A percentile compares a stretch with the other conserved stretches of the same genome.
phyloP scores from a whole-genome alignment of 2,888 invertebrate species.

The Megastigmus dorsalis region DNA sequence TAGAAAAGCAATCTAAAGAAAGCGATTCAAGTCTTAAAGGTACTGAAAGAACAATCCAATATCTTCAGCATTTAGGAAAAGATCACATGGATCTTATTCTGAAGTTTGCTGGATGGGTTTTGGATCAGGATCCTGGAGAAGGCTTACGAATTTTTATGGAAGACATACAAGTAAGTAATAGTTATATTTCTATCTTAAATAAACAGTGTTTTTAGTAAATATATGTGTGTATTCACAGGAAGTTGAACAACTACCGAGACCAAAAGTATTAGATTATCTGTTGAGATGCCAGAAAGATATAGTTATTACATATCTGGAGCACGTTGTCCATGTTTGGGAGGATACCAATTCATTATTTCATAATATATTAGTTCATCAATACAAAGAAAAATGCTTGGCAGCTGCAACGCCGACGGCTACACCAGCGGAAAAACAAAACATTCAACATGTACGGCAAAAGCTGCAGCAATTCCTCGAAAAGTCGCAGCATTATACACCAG shows the following conservation, averaged over 20 bases:
- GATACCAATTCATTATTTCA: conserved; percentile 91
- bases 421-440: conserved; percentile 74
- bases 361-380: conserved; percentile 92
- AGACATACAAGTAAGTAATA: conserved; percentile 67
- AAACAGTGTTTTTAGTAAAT: neutral
- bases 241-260: conserved; percentile 91
- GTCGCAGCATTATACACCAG: conserved; percentile 89
- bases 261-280: conserved; percentile 91
- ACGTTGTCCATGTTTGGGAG: conserved; percentile 92
- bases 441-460: conserved; percentile 78
- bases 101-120: conserved; percentile 95
- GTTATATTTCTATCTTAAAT: neutral
- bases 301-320: conserved; percentile 95
- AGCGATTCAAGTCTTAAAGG: conserved; percentile 87
- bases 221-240: conserved; percentile 76
- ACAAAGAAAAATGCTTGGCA: conserved; percentile 81
- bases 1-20: conserved; percentile 85
- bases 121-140: conserved; percentile 89
- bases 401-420: conserved; percentile 68
- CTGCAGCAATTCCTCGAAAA: conserved; percentile 87
- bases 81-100: conserved; percentile 89
- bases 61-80: conserved; percentile 91
- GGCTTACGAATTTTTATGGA: conserved; percentile 83
- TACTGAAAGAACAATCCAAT: conserved; percentile 89
- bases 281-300: conserved; percentile 86